phyloP scores from a whole-genome alignment of 2,113 vertebrate species.

The Xerus inauris region DNA sequence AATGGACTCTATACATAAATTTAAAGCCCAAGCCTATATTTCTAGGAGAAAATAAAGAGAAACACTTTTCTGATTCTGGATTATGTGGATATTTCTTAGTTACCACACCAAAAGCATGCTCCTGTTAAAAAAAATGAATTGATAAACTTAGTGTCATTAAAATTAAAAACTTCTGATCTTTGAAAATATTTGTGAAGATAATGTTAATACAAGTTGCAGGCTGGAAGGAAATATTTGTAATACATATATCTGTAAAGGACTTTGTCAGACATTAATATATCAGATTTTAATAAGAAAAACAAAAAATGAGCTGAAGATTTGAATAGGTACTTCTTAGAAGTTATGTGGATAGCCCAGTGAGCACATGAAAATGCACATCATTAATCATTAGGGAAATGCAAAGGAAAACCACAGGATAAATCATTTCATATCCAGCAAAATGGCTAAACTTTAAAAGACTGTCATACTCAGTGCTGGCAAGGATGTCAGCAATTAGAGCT shows the following conservation, averaged over 20 bases:
- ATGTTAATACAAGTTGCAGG: neutral
- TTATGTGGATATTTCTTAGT: neutral
- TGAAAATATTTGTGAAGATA: neutral
- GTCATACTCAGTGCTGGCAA: no score
- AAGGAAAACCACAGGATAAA: neutral
- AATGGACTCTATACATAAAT: neutral
- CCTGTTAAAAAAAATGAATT: neutral
- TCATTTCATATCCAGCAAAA: neutral
- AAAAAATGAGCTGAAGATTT: neutral
- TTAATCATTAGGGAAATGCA: neutral
- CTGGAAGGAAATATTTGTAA: neutral
- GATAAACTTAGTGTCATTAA: neutral
- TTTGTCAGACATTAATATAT: neutral
- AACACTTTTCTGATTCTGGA: neutral
- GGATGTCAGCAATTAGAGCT: neutral
- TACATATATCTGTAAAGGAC: neutral
- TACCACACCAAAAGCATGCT: neutral
- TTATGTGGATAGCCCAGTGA: neutral
- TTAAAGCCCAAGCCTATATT: neutral
- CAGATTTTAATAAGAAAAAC: neutral
- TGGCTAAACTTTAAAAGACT: neutral
- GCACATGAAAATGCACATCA: neutral
- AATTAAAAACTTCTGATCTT: neutral
- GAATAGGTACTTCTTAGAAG: neutral
- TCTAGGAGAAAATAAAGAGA: neutral